A percentile compares a stretch with the other conserved stretches of the same genome.
phyloP scores from a whole-genome alignment of 2,113 vertebrate genomes.

The Oncorhynchus masou region DNA sequence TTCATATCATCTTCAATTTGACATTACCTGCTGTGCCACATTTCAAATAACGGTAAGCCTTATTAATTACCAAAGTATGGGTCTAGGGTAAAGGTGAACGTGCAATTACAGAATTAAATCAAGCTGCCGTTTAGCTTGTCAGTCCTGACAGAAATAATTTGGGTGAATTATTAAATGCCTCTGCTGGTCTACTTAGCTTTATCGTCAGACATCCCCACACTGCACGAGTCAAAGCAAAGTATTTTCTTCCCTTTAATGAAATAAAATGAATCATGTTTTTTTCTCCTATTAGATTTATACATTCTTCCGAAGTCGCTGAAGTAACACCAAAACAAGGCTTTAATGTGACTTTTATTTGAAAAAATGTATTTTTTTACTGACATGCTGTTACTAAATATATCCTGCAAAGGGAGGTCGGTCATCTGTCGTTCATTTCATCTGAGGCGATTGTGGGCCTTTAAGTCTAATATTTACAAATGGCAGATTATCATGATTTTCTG shows the following conservation, averaged over 20 bases:
- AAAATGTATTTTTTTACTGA: constrained; percentile 11
- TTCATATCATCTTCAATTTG: constrained; percentile 69
- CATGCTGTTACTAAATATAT: not conserved
- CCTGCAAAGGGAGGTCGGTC: not conserved
- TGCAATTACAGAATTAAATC: constrained; percentile 78
- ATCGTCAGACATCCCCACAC: constrained; percentile 28
- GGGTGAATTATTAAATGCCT: constrained; percentile 75
- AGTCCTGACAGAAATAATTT: constrained; percentile 76
- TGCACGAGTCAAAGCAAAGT: constrained; percentile 13
- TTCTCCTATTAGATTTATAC: not conserved
- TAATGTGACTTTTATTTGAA: constrained; percentile 6
- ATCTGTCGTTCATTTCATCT: constrained; percentile 31
- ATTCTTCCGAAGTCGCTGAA: not conserved
- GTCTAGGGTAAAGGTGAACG: constrained; percentile 70
- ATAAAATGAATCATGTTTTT: constrained; percentile 32
- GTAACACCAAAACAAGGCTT: not conserved
- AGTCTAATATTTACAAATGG: constrained; percentile 25
- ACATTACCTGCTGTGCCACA: constrained; percentile 65
- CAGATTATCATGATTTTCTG: constrained; percentile 30
- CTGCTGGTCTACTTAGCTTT: constrained; percentile 44
- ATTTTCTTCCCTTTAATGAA: constrained; percentile 20
- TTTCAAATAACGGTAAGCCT: constrained; percentile 66
- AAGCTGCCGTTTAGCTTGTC: constrained; percentile 72
- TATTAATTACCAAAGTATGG: constrained; percentile 75
- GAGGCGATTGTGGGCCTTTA: constrained; percentile 14